Percentiles rank a stretch among this genome's conserved stretches.
Evolutionary conservation across 2,888 invertebrate genomes (phyloP).

Genomic region (Sturmia bella): DNA sequence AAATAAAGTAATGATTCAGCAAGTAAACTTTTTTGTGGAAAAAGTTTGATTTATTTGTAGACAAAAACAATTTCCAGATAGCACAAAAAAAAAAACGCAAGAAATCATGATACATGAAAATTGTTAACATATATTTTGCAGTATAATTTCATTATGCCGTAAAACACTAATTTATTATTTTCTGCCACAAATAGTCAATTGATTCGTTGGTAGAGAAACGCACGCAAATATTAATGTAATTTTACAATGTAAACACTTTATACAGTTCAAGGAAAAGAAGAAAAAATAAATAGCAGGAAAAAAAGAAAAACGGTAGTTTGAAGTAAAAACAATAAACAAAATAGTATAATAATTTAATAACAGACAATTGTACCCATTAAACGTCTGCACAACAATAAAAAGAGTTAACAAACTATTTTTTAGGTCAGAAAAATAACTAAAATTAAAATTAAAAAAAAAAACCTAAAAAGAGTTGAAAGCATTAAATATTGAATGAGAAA

Average conservation of each 20-base stretch:
- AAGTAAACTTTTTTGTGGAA: no score
- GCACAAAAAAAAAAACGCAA: conserved; percentile 52
- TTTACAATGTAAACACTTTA: conserved; percentile 43
- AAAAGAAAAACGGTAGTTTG: conserved; percentile 59
- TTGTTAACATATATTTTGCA: background rate
- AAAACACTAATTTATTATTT: conserved; percentile 4
- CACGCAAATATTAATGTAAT: conserved; percentile 51
- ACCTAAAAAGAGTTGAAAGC: background rate
- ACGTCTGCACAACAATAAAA: background rate
- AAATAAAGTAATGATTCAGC: background rate
- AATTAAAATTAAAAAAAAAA: conserved; percentile 31
- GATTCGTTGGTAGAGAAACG: conserved; percentile 48
- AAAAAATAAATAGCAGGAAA: conserved; percentile 50
- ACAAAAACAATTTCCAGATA: background rate
- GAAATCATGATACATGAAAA: conserved; percentile 48
- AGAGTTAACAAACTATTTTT: conserved; percentile 23
- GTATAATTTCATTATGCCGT: conserved; percentile 1
- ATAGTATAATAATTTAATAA: conserved; percentile 56
- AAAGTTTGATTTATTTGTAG: background rate
- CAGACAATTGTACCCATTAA: conserved; percentile 58
- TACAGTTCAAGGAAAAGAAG: conserved; percentile 12
- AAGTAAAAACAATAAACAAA: conserved; percentile 23
- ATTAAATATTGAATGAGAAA: conserved; percentile 44
- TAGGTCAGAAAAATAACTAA: conserved; percentile 38
- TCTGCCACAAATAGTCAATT: conserved; percentile 34